A percentile compares a stretch with the other conserved stretches of the same genome.
phyloP scores from a whole-genome alignment of 2,888 invertebrate genomes.

The Heliconius ethilla region DNA sequence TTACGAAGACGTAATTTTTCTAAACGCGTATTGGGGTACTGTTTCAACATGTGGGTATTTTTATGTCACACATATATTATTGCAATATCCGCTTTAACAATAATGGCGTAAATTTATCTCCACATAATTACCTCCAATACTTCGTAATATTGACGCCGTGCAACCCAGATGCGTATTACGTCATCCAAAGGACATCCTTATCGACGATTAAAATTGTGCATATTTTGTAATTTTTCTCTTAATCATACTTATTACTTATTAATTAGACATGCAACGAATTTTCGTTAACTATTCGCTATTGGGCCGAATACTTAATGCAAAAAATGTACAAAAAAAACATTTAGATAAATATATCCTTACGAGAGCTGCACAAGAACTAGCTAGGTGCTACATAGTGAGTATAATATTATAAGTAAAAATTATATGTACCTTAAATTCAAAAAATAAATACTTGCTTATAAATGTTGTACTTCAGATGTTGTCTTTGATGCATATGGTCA shows the following conservation, averaged over 20 bases:
- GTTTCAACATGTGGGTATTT: background rate
- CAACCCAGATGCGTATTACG: slow-evolving; percentile 9
- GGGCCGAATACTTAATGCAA: too few species aligned
- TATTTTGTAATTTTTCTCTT: slow-evolving; percentile 5
- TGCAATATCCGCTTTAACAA: background rate
- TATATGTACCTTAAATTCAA: too few species aligned
- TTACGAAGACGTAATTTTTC: background rate
- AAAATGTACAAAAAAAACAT: too few species aligned
- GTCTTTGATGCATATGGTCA: too few species aligned
- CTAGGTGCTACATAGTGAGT: too few species aligned
- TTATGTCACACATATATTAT: background rate
- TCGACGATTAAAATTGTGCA: background rate
- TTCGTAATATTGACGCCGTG: slow-evolving; percentile 20
- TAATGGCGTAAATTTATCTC: slow-evolving; percentile 12
- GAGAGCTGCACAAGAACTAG: too few species aligned
- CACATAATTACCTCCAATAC: slow-evolving; percentile 6
- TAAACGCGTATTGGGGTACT: background rate
- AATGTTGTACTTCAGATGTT: too few species aligned
- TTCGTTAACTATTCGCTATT: background rate
- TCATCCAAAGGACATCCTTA: slow-evolving; percentile 17
- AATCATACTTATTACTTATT: background rate
- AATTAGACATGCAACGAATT: background rate
- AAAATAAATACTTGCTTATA: too few species aligned
- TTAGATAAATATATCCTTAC: too few species aligned
- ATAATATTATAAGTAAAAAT: too few species aligned